phyloP scores from a whole-genome alignment of 2,888 invertebrate species.

The Drosophila limbata region DNA sequence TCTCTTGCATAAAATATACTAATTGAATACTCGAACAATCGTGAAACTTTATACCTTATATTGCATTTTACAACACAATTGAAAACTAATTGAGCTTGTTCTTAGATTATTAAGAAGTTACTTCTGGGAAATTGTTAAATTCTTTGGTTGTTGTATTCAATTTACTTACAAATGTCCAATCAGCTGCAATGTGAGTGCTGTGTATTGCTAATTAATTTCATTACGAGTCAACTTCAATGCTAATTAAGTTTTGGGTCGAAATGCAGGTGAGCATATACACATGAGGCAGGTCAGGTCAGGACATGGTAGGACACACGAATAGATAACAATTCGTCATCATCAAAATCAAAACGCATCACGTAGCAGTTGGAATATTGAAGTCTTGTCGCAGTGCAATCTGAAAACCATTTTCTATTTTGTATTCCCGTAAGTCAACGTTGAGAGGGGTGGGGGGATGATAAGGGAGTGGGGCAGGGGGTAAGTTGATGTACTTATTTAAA shows the following conservation, averaged over 20 bases:
- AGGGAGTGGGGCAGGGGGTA: no score
- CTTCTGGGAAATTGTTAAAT: not conserved
- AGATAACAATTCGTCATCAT: conserved; percentile 57
- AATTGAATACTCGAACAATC: no score
- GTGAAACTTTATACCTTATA: not conserved
- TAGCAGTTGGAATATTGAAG: conserved; percentile 49
- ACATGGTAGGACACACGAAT: conserved; percentile 19
- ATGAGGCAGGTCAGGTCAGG: conserved; percentile 4
- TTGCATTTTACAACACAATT: not conserved
- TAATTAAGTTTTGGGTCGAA: conserved; percentile 47
- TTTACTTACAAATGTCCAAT: conserved; percentile 51
- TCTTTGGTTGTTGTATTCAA: conserved; percentile 14
- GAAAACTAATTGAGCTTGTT: not conserved
- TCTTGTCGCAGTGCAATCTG: conserved; percentile 47
- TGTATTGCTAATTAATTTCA: conserved; percentile 56
- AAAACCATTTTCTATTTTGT: conserved; percentile 66
- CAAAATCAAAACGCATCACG: conserved; percentile 53
- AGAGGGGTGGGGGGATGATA: not conserved
- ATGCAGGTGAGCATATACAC: conserved; percentile 27
- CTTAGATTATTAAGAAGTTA: not conserved
- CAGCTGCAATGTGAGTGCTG: conserved; percentile 32
- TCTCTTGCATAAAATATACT: no score
- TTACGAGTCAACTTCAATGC: conserved; percentile 41
- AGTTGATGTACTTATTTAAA: conserved; percentile 58
- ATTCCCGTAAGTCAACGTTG: conserved; percentile 53